Conservation (phyloP, 2,113 vertebrate species). For the Atractosteus spatula region DNA sequence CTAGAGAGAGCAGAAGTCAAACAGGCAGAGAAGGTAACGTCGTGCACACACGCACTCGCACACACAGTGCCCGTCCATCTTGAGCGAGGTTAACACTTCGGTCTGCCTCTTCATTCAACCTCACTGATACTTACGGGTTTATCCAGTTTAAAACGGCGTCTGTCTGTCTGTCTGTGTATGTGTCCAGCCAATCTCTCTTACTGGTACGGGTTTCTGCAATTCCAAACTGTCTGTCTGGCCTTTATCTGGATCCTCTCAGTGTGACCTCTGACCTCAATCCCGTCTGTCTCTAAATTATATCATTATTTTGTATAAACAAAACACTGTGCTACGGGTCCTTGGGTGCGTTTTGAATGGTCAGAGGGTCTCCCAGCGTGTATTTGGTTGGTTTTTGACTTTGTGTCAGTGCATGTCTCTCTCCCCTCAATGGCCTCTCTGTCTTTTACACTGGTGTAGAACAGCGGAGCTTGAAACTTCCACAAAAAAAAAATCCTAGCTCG, state of each 20-base stretch:
- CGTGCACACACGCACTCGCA: conserved; percentile 28
- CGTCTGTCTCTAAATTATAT: conserved; percentile 8
- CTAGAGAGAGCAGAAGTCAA: too few relatives aligned
- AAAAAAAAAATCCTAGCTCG: conserved; percentile 29
- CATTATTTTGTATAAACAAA: conserved; percentile 34
- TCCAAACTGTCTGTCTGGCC: conserved; percentile 9
- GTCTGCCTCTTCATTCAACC: background rate
- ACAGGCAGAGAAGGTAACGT: too few relatives aligned
- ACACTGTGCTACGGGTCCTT: conserved; percentile 35
- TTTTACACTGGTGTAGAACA: conserved; percentile 27
- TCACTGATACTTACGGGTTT: too few relatives aligned
- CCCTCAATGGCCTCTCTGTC: background rate
- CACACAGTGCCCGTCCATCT: background rate
- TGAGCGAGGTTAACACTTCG: conserved; percentile 4
- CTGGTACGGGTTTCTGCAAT: conserved; percentile 19
- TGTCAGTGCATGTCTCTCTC: conserved; percentile 45
- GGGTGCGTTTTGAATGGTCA: conserved; percentile 26
- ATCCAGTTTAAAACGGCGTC: too few relatives aligned
- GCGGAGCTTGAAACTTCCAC: conserved; percentile 41
- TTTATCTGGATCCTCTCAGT: conserved; percentile 9
- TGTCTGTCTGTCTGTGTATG: conserved; percentile 12
- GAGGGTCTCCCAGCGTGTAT: conserved; percentile 26
- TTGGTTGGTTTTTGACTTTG: conserved; percentile 23
- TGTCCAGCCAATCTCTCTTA: background rate
- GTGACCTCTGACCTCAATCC: conserved; percentile 1